Evolutionary conservation across 2,888 invertebrate species (phyloP).

Genomic region (Mimas tiliae): DNA sequence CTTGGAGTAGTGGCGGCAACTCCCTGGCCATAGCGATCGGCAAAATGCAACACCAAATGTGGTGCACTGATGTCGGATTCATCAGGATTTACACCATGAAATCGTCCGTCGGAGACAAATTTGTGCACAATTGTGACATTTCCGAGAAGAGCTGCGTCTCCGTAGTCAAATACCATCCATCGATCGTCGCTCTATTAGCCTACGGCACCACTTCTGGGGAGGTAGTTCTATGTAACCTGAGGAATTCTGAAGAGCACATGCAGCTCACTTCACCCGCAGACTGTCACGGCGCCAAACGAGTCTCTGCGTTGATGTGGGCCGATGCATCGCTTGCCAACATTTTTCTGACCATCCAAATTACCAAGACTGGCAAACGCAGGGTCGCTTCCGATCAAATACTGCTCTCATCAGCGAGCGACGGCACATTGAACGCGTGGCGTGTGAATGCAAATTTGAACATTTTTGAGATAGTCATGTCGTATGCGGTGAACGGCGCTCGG

Average conservation of each 20-base stretch:
- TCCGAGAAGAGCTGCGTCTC: conserved; percentile 70
- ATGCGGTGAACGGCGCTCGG: conserved; percentile 56
- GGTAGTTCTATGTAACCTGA: conserved; percentile 65
- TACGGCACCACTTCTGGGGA: conserved; percentile 72
- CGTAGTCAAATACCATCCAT: conserved; percentile 64
- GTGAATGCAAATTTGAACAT: conserved; percentile 60
- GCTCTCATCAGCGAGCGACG: conserved; percentile 57
- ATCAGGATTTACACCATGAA: conserved; percentile 66
- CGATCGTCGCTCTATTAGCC: conserved; percentile 62
- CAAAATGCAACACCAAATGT: conserved; percentile 62
- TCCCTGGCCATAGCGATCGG: conserved; percentile 69
- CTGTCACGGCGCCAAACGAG: conserved; percentile 63
- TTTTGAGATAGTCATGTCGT: conserved; percentile 63
- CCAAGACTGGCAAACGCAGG: conserved; percentile 61
- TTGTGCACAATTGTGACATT: conserved; percentile 61
- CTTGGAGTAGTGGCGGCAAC: conserved; percentile 71
- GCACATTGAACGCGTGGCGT: conserved; percentile 68
- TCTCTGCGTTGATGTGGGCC: conserved; percentile 65
- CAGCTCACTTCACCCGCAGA: conserved; percentile 61
- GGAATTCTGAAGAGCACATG: conserved; percentile 48
- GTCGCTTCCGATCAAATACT: conserved; percentile 66
- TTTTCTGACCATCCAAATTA: conserved; percentile 63
- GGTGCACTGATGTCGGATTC: conserved; percentile 70
- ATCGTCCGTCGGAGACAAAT: conserved; percentile 77
- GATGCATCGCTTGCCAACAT: conserved; percentile 57